Evolutionary conservation across 2,797 vertebrate species (phyloP).

Genomic region (Alcedo atthis): DNA sequence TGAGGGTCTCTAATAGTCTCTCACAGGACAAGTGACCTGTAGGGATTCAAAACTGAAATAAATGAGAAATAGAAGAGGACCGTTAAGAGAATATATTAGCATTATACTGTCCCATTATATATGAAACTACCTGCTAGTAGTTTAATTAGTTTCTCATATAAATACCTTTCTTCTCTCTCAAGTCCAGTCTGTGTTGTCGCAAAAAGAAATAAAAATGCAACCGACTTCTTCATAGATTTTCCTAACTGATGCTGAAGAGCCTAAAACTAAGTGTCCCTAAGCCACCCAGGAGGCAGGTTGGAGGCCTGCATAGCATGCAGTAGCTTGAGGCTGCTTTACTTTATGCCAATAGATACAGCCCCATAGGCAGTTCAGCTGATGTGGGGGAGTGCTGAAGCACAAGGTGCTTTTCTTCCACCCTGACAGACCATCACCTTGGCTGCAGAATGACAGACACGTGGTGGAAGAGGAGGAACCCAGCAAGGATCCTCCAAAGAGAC

Average conservation of each 20-base stretch:
- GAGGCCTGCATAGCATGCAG: background rate
- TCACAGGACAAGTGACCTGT: background rate
- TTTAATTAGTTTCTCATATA: background rate
- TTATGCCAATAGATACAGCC: background rate
- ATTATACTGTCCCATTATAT: background rate
- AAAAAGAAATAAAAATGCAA: background rate
- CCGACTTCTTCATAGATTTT: background rate
- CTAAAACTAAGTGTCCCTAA: background rate
- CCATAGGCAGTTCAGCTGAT: background rate
- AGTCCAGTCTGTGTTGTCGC: background rate
- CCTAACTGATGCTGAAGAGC: background rate
- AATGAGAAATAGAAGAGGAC: background rate
- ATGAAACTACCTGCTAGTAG: background rate
- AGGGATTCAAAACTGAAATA: background rate
- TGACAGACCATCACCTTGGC: background rate
- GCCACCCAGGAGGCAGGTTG: background rate
- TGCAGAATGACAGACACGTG: background rate
- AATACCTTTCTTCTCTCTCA: background rate
- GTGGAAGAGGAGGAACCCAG: background rate
- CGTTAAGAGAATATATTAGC: background rate
- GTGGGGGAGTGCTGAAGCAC: background rate
- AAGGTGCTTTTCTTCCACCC: background rate
- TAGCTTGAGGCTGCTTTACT: background rate
- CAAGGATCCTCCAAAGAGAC: background rate
- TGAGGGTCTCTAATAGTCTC: background rate